Evolutionary conservation across 2,113 vertebrate species (phyloP), one percentile per base, ranked within the genome.

Genomic region (Rhinopomastus cyanomelas): DNA sequence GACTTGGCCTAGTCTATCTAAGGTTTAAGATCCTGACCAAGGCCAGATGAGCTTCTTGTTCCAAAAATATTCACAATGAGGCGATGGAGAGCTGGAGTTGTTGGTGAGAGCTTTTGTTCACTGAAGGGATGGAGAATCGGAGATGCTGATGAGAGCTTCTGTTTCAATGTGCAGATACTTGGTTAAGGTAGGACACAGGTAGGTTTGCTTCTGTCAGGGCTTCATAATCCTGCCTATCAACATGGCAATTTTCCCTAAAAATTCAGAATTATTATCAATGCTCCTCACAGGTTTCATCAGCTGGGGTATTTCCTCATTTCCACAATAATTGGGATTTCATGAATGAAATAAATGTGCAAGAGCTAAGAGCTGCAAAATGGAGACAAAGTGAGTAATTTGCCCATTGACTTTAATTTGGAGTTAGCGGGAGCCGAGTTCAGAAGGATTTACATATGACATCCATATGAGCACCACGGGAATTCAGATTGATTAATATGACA

Each of bases 401-500:
- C 53, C 16, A 9, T 72, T 72, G 32, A 44, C 36, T 76, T 91
- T 42, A 49, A 61, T 71, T 81, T 64, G 72, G 78, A 89, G 53
- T 39, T 64, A 85, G 55, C 79, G 49, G 68, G 64, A 84, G 68
- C 51, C 1, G 37, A 72, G 48, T 79, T 93, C 85, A 75, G 91
- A 84, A 52, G 52, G 79, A 72, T 95, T 91, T 89, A 42, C 95
- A 87, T 82, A 44, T 91, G 93, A 89, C 85, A 91, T 90, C 89
- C 93, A 95, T 89, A 91, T 85, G 82, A 89, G 64, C 85, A 79
- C 82, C 67, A 9, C 85, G 94, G 88, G 88, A 91, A 83, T 76
- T 66, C 84, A 30, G 73, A 86, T 78, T 92, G 89, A 94, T 93
- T 90, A 88, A 88, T 90, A 59, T 46, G 69, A 29, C 84, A 81